Evolutionary conservation across 2,113 vertebrate species (phyloP).

Genomic region (Vicugna pacos): DNA sequence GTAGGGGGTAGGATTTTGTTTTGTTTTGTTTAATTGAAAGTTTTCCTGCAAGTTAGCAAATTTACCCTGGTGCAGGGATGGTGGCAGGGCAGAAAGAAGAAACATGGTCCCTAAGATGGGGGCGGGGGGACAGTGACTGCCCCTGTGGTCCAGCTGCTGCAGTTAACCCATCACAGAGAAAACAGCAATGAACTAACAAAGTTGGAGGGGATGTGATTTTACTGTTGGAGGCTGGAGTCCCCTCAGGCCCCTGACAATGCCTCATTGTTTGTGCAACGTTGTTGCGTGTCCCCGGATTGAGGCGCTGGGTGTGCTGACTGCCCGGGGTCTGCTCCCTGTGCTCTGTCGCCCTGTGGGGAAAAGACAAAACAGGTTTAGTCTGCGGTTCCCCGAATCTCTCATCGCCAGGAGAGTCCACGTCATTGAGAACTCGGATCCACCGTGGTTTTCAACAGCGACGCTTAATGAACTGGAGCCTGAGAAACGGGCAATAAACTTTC

Average conservation of each 20-base stretch:
- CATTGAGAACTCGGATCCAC: slow-evolving; percentile 50
- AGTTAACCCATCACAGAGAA: rapidly evolving
- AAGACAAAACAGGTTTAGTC: background rate
- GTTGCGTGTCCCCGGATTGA: rapidly evolving
- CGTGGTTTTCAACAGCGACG: background rate
- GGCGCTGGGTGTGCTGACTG: background rate
- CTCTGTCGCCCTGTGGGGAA: background rate
- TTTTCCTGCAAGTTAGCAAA: background rate
- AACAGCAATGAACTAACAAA: rapidly evolving
- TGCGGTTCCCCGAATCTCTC: background rate
- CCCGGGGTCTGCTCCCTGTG: background rate
- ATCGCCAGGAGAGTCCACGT: background rate
- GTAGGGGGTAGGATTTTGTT: no score
- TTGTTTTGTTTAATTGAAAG: background rate
- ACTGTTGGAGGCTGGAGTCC: no score
- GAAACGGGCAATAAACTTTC: slow-evolving; percentile 50
- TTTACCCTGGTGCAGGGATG: rapidly evolving
- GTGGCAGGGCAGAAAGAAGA: background rate
- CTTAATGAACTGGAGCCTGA: slow-evolving; percentile 50
- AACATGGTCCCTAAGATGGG: no score
- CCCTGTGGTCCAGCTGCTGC: background rate
- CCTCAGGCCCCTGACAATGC: rapidly evolving
- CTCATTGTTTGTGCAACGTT: no score
- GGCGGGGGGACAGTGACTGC: rapidly evolving
- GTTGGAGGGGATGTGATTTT: rapidly evolving